Percentiles rank a stretch among this genome's conserved stretches.
Evolutionary conservation across 2,797 vertebrate species (phyloP).

Genomic region (Percopsis omiscomaycus): DNA sequence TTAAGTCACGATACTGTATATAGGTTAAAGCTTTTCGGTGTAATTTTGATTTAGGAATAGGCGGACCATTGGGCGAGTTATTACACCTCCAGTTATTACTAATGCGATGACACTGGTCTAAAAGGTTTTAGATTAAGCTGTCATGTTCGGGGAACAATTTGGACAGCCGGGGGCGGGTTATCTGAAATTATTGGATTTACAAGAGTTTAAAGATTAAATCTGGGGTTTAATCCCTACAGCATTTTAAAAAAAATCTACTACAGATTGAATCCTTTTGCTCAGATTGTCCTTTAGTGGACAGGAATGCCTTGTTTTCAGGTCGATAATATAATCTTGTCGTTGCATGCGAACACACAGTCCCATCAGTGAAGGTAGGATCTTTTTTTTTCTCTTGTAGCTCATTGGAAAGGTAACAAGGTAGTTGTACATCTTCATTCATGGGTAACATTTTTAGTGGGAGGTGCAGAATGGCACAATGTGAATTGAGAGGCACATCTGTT

Average conservation of each 20-base stretch:
- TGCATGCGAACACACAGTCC: no score
- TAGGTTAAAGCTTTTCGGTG: no score
- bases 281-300: no score
- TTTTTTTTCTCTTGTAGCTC: background rate
- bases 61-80: no score
- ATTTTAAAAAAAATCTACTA: background rate
- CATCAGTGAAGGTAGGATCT: background rate
- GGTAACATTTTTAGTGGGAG: slow-evolving; percentile 1
- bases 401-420: background rate
- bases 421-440: background rate
- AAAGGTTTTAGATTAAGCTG: background rate
- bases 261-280: no score
- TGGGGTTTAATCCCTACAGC: slow-evolving; percentile 9
- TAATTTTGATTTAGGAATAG: background rate
- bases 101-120: background rate
- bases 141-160: slow-evolving; percentile 6
- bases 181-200: slow-evolving; percentile 12
- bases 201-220: slow-evolving; percentile 10
- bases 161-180: background rate
- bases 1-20: slow-evolving; percentile 8
- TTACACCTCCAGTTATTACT: background rate
- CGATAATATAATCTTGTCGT: no score
- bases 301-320: no score
- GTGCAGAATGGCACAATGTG: slow-evolving; percentile 9
- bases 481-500: slow-evolving; percentile 14